Conservation (phyloP, 2,113 vertebrate species). For the Alethe diademata region DNA sequence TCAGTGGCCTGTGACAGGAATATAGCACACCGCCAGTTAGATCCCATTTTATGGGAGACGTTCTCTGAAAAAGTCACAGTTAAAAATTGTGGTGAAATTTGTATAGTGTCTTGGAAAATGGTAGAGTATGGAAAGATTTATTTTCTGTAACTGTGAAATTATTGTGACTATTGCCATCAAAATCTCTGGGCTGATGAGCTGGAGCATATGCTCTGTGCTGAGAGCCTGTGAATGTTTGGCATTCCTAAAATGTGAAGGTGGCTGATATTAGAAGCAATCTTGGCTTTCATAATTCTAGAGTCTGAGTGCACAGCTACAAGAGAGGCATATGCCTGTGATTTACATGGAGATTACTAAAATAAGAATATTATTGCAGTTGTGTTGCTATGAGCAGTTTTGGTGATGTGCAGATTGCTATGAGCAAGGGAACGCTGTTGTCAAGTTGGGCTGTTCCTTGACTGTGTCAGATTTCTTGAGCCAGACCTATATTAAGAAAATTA, state of each 20-base stretch:
- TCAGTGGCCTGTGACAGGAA: neutral
- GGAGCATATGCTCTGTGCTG: slow-evolving; percentile 31
- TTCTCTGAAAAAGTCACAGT: neutral
- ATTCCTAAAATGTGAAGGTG: slow-evolving; percentile 51
- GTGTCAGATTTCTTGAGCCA: neutral
- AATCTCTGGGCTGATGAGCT: slow-evolving; percentile 39
- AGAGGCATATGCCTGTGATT: neutral
- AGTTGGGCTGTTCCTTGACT: neutral
- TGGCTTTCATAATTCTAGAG: slow-evolving; percentile 32
- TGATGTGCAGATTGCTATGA: neutral
- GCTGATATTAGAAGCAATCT: slow-evolving; percentile 46
- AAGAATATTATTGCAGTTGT: slow-evolving; percentile 12
- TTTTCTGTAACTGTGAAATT: slow-evolving; percentile 35
- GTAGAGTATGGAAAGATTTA: neutral
- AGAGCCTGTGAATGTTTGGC: slow-evolving; percentile 32
- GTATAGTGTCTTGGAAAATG: neutral
- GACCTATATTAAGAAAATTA: neutral
- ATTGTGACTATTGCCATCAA: slow-evolving; percentile 48
- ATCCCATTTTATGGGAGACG: neutral
- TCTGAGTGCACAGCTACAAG: neutral
- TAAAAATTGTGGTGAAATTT: neutral
- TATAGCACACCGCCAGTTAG: fast-evolving
- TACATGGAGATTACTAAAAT: slow-evolving; percentile 32
- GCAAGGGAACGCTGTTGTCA: neutral
- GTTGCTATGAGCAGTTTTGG: slow-evolving; percentile 20